Percentiles rank a stretch among this genome's conserved stretches.
These are phyloP conservation scores for Ciconia boyciana DNA, from an alignment of 2,113 vertebrate species.

Conservation along the genomic window DNA sequence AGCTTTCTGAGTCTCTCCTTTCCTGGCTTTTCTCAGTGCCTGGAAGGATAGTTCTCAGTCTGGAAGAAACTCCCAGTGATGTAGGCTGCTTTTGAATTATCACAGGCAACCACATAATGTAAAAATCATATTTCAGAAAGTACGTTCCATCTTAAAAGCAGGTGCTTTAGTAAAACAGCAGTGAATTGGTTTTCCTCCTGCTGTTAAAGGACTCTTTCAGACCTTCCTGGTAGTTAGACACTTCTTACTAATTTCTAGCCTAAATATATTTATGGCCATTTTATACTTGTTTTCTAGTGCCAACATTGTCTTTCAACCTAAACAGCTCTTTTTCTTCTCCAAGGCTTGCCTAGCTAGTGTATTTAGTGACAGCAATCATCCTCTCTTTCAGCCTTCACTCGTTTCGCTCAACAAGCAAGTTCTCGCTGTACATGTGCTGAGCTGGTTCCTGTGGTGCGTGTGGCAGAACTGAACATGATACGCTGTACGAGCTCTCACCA, in stretches of 20 bases:
- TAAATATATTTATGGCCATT: not conserved
- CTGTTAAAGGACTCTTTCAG: not conserved
- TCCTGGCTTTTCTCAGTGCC: not conserved
- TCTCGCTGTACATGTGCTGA: not conserved
- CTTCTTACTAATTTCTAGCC: not conserved
- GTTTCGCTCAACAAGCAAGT: not conserved
- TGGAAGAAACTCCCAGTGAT: not conserved
- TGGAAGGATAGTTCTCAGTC: not conserved
- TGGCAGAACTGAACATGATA: not conserved
- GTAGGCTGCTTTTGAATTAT: not conserved
- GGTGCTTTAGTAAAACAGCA: not conserved
- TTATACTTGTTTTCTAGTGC: not conserved
- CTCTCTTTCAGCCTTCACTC: not conserved
- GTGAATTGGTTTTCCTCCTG: not conserved
- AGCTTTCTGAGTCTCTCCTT: not conserved
- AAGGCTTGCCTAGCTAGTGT: not conserved
- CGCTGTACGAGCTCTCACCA: fast-evolving
- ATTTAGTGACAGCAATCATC: not conserved
- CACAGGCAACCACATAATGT: not conserved
- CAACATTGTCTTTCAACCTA: not conserved
- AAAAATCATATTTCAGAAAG: not conserved
- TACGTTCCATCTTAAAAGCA: not conserved
- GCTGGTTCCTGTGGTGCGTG: not conserved
- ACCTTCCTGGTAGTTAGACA: not conserved
- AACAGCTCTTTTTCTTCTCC: not conserved